Evolutionary conservation across 2,113 vertebrate species (phyloP).

Genomic region (Bos indicus): DNA sequence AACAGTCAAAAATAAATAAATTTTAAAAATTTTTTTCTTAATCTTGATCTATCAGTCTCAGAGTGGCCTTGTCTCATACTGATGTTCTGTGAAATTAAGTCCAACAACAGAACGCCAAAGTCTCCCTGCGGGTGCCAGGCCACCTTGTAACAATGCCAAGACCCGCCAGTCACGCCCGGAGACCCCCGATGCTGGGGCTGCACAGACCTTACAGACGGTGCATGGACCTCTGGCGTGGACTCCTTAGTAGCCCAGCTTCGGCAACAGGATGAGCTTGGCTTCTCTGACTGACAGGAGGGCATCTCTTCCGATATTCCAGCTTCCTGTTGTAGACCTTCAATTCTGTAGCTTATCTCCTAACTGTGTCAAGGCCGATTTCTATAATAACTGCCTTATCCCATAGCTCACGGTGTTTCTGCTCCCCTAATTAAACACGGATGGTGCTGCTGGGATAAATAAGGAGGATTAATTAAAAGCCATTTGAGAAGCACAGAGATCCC

Average conservation of each 20-base stretch:
- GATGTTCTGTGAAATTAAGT: neutral
- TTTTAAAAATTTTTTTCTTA: rapidly evolving
- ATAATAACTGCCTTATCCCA: neutral
- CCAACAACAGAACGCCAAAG: neutral
- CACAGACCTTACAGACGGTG: neutral
- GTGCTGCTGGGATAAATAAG: neutral
- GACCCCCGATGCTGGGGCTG: neutral
- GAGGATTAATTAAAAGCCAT: neutral
- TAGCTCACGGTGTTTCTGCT: neutral
- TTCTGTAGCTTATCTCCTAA: neutral
- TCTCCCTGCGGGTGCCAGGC: neutral
- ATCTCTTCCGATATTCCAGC: neutral
- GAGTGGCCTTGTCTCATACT: neutral
- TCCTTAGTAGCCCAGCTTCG: rapidly evolving
- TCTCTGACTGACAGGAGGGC: neutral
- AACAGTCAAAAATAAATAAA: neutral
- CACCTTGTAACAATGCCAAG: neutral
- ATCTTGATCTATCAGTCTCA: neutral
- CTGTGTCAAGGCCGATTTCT: neutral
- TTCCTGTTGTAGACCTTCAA: neutral
- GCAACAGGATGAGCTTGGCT: no score
- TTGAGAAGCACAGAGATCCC: neutral
- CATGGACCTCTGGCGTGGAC: rapidly evolving
- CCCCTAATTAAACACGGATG: neutral
- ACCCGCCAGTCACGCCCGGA: rapidly evolving